phyloP scores from a whole-genome alignment of 2,113 vertebrate genomes.

The Phodopus roborovskii region DNA sequence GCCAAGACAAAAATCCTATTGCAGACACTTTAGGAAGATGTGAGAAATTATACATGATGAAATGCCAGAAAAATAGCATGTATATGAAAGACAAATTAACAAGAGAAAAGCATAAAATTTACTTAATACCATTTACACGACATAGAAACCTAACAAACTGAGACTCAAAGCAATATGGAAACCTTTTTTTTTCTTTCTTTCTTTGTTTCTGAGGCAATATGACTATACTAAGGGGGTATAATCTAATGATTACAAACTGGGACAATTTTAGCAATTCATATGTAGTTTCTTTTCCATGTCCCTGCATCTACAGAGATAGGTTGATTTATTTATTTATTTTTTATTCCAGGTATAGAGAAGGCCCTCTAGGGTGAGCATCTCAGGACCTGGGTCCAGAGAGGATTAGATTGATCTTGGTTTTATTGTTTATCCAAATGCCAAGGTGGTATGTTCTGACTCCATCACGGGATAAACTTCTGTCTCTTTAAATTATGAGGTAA shows the following conservation, averaged over 20 bases:
- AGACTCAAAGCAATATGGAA: background rate
- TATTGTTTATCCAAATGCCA: background rate
- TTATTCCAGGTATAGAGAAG: background rate
- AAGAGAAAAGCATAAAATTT: background rate
- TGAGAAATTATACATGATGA: slow-evolving; percentile 74
- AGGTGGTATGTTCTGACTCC: background rate
- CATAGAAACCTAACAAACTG: background rate
- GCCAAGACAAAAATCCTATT: slow-evolving; percentile 56
- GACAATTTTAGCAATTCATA: background rate
- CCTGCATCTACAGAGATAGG: background rate
- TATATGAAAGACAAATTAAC: background rate
- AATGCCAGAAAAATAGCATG: background rate
- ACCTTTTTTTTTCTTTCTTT: background rate
- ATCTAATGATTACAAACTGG: background rate
- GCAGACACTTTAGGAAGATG: slow-evolving; percentile 60
- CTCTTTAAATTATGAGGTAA: background rate
- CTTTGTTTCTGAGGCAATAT: background rate
- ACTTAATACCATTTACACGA: background rate
- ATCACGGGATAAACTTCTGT: background rate
- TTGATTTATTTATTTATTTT: background rate
- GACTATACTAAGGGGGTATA: background rate
- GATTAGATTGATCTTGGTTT: background rate
- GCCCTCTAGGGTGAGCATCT: background rate
- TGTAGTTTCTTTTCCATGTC: background rate
- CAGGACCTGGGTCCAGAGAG: background rate